These are phyloP conservation scores for Lysiphlebus fabarum DNA, from an alignment of 1,140 invertebrate genomes.

Conservation along the genomic window DNA sequence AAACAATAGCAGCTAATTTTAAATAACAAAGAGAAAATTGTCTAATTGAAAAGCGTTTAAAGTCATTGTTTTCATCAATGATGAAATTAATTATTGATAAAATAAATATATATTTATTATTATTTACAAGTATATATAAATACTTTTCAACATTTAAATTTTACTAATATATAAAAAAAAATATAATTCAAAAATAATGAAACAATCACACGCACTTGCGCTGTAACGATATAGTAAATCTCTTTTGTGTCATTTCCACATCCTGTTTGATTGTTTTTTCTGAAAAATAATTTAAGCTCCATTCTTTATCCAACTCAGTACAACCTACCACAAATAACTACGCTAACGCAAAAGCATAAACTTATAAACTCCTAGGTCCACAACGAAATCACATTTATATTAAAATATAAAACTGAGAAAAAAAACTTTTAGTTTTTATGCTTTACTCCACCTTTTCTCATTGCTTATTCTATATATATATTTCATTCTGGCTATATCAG, in stretches of 20 bases:
- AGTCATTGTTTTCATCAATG: too few relatives aligned
- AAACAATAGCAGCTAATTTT: too few relatives aligned
- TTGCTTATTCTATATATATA: constrained; percentile 18
- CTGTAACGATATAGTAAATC: constrained; percentile 41
- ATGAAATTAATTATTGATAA: too few relatives aligned
- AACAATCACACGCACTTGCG: too few relatives aligned
- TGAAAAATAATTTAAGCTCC: constrained; percentile 57
- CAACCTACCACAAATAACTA: constrained; percentile 57
- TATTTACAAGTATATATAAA: too few relatives aligned
- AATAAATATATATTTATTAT: too few relatives aligned
- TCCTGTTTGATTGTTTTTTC: constrained; percentile 56
- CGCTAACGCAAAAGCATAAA: constrained; percentile 25
- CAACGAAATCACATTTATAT: constrained; percentile 50
- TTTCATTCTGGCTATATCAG: constrained; percentile 23
- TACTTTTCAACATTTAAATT: too few relatives aligned
- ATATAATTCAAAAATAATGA: too few relatives aligned
- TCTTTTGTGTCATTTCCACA: constrained; percentile 54
- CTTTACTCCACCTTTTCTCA: constrained; percentile 23
- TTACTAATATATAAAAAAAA: too few relatives aligned
- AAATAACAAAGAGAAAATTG: too few relatives aligned
- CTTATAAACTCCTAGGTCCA: constrained; percentile 34
- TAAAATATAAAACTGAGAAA: constrained; percentile 56
- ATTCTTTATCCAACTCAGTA: constrained; percentile 58
- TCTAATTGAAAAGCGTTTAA: too few relatives aligned
- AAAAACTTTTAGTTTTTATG: constrained; percentile 39